A percentile compares a stretch with the other conserved stretches of the same genome.
Evolutionary conservation across 2,113 vertebrate genomes (phyloP).

Genomic region (Ammodytes dubius): DNA sequence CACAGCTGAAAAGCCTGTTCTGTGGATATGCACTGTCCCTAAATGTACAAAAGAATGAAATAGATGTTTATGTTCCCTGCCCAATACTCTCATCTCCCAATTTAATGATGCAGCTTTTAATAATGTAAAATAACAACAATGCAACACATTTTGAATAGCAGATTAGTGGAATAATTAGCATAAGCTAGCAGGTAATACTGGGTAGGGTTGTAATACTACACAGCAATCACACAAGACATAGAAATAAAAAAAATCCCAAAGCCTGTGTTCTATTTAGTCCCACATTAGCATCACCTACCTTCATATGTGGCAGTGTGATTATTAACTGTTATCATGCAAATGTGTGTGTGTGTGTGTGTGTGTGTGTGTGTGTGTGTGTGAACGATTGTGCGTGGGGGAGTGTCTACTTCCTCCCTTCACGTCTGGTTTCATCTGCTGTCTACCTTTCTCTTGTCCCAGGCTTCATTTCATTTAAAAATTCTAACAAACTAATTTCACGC

Average conservation of each 20-base stretch:
- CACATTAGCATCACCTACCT: neutral
- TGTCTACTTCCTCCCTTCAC: constrained; percentile 50
- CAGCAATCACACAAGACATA: neutral
- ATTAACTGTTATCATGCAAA: neutral
- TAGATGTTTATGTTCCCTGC: neutral
- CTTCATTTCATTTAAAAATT: constrained; percentile 66
- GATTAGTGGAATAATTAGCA: neutral
- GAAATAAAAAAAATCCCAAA: neutral
- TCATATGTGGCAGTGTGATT: neutral
- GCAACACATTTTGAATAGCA: no score
- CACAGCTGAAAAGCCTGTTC: neutral
- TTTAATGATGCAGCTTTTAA: neutral
- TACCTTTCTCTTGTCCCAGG: constrained; percentile 40
- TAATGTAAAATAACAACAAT: neutral
- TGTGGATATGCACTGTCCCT: neutral
- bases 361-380: neutral
- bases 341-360: constrained; percentile 5
- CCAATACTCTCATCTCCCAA: neutral
- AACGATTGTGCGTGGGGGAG: neutral
- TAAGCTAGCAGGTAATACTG: no score
- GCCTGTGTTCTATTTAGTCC: neutral
- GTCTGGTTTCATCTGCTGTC: constrained; percentile 56
- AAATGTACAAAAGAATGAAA: neutral
- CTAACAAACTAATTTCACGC: constrained; percentile 68
- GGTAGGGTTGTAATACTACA: neutral